Percentiles rank a stretch among this genome's conserved stretches.
phyloP scores from a whole-genome alignment of 2,113 vertebrate genomes.

The Scatophagus argus region DNA sequence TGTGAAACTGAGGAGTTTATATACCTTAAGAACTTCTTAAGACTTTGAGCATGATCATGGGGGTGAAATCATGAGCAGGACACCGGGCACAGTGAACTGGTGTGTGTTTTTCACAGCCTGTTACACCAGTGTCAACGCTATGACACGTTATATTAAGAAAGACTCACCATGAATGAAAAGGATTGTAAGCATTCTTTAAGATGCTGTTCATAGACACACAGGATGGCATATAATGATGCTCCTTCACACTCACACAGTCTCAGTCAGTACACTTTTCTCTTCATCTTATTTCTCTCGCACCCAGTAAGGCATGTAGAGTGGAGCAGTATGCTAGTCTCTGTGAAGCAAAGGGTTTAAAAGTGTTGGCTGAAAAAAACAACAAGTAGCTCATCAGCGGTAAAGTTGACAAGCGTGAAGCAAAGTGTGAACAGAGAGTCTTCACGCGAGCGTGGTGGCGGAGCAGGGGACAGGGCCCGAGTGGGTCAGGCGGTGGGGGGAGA shows the following conservation, averaged over 20 bases:
- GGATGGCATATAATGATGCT: neutral
- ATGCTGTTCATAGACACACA: slow-evolving; percentile 15
- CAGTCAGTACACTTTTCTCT: neutral
- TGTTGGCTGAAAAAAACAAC: slow-evolving; percentile 42
- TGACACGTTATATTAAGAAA: slow-evolving; percentile 52
- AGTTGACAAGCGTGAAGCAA: slow-evolving; percentile 71
- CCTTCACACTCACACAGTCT: slow-evolving; percentile 15
- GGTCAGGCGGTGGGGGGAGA: slow-evolving; percentile 55
- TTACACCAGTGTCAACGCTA: slow-evolving; percentile 40
- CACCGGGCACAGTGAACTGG: slow-evolving; percentile 27
- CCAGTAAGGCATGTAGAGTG: neutral
- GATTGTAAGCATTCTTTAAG: neutral
- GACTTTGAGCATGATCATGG: slow-evolving; percentile 23
- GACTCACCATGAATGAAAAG: neutral
- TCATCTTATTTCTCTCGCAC: neutral
- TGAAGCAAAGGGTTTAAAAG: slow-evolving; percentile 29
- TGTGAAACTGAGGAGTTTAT: slow-evolving; percentile 8
- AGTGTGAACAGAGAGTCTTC: slow-evolving; percentile 74
- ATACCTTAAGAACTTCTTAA: neutral
- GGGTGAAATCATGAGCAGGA: slow-evolving; percentile 70
- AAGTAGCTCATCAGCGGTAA: slow-evolving; percentile 59
- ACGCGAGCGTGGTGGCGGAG: slow-evolving; percentile 62
- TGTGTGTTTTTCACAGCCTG: slow-evolving; percentile 57
- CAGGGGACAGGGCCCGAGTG: slow-evolving; percentile 45
- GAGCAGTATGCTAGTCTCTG: slow-evolving; percentile 6